These are phyloP conservation scores for Odontomyia ornata DNA, from an alignment of 2,888 invertebrate genomes.

Conservation along the genomic window DNA sequence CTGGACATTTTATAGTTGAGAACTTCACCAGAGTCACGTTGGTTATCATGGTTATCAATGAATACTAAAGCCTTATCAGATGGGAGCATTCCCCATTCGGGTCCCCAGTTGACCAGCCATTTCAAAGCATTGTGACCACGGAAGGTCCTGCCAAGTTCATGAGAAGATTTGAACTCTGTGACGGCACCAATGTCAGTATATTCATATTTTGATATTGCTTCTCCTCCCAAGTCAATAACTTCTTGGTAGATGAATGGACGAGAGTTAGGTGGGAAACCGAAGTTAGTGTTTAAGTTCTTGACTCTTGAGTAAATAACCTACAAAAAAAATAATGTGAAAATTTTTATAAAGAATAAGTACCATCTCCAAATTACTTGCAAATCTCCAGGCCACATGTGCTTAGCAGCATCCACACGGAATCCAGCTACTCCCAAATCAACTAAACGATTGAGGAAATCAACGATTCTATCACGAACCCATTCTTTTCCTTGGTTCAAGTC, in stretches of 20 bases:
- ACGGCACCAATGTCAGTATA: constrained; percentile 71
- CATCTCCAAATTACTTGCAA: constrained; percentile 60
- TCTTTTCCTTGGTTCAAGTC: constrained; percentile 77
- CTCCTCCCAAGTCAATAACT: constrained; percentile 76
- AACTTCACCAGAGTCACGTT: constrained; percentile 67
- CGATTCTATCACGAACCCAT: constrained; percentile 72
- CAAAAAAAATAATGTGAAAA: not conserved
- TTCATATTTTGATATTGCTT: constrained; percentile 62
- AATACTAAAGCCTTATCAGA: constrained; percentile 75
- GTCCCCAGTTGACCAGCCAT: constrained; percentile 73
- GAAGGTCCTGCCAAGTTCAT: constrained; percentile 67
- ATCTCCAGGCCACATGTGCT: constrained; percentile 81
- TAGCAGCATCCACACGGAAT: constrained; percentile 82
- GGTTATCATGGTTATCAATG: constrained; percentile 92
- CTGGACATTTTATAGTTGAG: constrained; percentile 75
- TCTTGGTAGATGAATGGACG: constrained; percentile 79
- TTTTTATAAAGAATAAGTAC: not conserved
- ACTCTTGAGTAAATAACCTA: constrained; percentile 70
- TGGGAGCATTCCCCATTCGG: constrained; percentile 73
- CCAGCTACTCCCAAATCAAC: constrained; percentile 80
- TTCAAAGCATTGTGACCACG: constrained; percentile 71
- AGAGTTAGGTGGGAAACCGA: constrained; percentile 71
- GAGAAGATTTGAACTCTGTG: constrained; percentile 75
- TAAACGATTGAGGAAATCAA: constrained; percentile 58
- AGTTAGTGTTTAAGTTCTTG: constrained; percentile 69